Conservation (phyloP, 2,113 vertebrate species). For the Aldabrachelys gigantea region DNA sequence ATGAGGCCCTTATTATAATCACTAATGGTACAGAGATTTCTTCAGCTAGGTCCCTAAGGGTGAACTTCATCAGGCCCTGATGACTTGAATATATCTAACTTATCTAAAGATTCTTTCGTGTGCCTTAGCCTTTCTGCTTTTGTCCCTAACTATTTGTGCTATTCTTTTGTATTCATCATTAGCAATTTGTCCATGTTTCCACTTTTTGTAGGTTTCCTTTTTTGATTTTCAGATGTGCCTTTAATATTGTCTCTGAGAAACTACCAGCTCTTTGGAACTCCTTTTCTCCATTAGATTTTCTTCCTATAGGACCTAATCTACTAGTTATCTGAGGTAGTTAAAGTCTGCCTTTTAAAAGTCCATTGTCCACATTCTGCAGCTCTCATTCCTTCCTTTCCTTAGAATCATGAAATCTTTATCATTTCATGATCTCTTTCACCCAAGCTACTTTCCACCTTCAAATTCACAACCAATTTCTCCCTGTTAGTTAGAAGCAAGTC, state of each 20-base stretch:
- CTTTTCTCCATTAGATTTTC: not conserved
- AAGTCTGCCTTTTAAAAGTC: not conserved
- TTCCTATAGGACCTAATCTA: not conserved
- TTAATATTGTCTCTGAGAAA: not conserved
- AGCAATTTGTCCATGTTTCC: not conserved
- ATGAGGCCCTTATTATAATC: not conserved
- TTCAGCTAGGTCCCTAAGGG: not conserved
- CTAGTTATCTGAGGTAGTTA: not conserved
- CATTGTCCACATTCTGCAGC: not conserved
- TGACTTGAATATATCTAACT: not conserved
- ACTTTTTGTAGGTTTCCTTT: not conserved
- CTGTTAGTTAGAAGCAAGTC: not conserved
- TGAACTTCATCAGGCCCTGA: not conserved
- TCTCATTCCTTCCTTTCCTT: not conserved
- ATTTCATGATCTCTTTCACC: not conserved
- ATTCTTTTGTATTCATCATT: not conserved
- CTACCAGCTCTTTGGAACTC: not conserved
- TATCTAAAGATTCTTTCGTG: not conserved
- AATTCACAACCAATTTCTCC: not conserved
- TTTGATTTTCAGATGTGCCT: not conserved
- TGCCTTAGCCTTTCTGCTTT: not conserved
- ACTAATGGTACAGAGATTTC: not conserved
- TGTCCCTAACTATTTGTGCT: not conserved
- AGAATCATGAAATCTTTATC: not conserved
- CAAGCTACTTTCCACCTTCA: not conserved